Base-by-base conservation (phyloP, 2,113 vertebrate genomes). In the Toxotes chatareus region DNA sequence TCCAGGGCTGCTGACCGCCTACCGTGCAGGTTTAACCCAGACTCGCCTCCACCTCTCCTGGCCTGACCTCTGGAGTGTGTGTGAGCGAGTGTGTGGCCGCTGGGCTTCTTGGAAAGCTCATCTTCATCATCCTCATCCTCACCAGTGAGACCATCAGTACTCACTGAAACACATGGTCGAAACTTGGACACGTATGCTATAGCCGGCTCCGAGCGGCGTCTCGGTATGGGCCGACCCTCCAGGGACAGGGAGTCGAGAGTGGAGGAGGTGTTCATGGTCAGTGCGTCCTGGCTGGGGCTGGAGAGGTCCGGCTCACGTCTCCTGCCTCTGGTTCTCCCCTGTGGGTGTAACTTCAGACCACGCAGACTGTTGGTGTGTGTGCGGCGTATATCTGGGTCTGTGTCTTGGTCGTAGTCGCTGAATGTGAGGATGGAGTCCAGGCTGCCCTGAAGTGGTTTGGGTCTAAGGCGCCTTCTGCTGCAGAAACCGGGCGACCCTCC, bases 391-490 rank as follows among this genome's bases (percentile, higher is more conserved):
- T 90, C 79, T 5, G 65, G 60, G n/a, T 96, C 96, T 0, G 92
- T 84, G 78, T 97, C 96, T 0, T 95, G 94, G 73, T 98, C 97
- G 2, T 93, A 95, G 5, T 99, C 97, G 0, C 97, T 98, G 76
- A 97, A 91, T 0, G 97, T 97, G 87, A 98, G 92, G 80, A 98
- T 95, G 44, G 98, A 99, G 86, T 98, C 98, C 86, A 97, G 95
- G 90, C 97, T 99, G 70, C 96, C 94, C 86, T 94, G 96, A 0
- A 96, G 97, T 14, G 95, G 93, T 63, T 96, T 94, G 4, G 88
- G 76, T 31, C 86, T 93, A 53, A 94, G 92, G 5, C 9, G 67
- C 59, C 95, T 79, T 70, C 95, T 83, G 88, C 94, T 91, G 1
- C 93, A 94, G 57, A 95, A 95, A 0, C 73, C 32, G 0, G 97